Evolutionary conservation across 2,113 vertebrate genomes (phyloP).

Genomic region (Corythaeola cristata): DNA sequence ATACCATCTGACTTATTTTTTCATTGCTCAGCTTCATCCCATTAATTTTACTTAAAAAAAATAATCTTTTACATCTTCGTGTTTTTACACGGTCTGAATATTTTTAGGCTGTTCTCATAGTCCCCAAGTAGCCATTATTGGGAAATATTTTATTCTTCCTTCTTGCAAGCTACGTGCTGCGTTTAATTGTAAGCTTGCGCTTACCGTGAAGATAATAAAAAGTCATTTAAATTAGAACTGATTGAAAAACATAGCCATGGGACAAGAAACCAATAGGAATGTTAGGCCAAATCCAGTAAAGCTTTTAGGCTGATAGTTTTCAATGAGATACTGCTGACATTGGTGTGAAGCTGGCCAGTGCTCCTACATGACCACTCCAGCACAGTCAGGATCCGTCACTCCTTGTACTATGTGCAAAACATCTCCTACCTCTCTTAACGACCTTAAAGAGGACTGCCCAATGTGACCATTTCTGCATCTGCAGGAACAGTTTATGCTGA

Average conservation of each 20-base stretch:
- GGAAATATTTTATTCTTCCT: neutral
- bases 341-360: neutral
- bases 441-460: neutral
- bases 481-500: neutral
- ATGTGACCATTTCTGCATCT: neutral
- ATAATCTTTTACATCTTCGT: neutral
- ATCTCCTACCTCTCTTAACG: neutral
- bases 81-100: neutral
- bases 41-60: neutral
- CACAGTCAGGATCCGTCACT: neutral
- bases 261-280: neutral
- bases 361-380: neutral
- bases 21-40: neutral
- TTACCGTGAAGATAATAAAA: slow-evolving; percentile 20
- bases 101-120: neutral
- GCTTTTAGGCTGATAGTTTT: neutral
- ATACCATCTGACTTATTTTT: neutral
- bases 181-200: neutral
- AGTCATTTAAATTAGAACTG: neutral
- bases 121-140: neutral
- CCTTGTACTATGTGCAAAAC: neutral
- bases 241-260: neutral
- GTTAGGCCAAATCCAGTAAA: neutral
- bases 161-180: neutral
- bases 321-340: neutral